Evolutionary conservation across 2,888 invertebrate species (phyloP).

Genomic region (Malthinus flaveolus): DNA sequence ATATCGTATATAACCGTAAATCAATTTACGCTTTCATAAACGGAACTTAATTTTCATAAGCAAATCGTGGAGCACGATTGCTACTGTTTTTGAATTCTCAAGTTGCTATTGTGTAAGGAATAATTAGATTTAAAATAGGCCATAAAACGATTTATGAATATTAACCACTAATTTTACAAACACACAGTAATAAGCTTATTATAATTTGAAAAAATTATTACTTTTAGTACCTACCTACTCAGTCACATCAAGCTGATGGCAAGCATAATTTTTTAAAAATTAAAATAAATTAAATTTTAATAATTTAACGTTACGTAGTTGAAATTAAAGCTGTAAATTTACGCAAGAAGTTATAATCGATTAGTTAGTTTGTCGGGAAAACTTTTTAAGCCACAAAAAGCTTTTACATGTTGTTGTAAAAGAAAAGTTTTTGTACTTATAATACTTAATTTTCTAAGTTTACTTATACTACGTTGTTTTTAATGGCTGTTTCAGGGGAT

Average conservation of each 20-base stretch:
- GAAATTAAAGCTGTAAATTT: too few relatives aligned
- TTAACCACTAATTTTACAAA: slow-evolving; percentile 26
- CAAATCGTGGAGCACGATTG: slow-evolving; percentile 24
- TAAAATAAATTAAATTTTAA: background rate
- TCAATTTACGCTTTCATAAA: slow-evolving; percentile 25
- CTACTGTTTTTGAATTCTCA: slow-evolving; percentile 17
- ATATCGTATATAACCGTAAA: slow-evolving; percentile 22
- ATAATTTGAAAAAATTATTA: slow-evolving; percentile 2
- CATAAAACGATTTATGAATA: slow-evolving; percentile 29
- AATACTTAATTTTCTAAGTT: slow-evolving; percentile 16
- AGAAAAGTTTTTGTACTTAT: slow-evolving; percentile 7
- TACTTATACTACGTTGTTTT: slow-evolving; percentile 19
- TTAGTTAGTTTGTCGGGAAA: too few relatives aligned
- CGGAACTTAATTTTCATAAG: slow-evolving; percentile 24
- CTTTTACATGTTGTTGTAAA: background rate
- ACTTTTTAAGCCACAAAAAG: too few relatives aligned
- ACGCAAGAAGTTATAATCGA: too few relatives aligned
- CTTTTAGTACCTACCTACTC: too few relatives aligned
- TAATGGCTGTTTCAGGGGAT: slow-evolving; percentile 29
- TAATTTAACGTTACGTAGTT: too few relatives aligned
- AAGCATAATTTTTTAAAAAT: background rate
- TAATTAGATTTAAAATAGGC: slow-evolving; percentile 31
- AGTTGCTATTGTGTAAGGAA: slow-evolving; percentile 29
- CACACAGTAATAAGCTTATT: slow-evolving; percentile 17
- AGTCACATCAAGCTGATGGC: background rate